Percentiles rank a stretch among this genome's conserved stretches.
Conservation (phyloP, 2,113 vertebrate genomes). For the Brienomyrus brachyistius region DNA sequence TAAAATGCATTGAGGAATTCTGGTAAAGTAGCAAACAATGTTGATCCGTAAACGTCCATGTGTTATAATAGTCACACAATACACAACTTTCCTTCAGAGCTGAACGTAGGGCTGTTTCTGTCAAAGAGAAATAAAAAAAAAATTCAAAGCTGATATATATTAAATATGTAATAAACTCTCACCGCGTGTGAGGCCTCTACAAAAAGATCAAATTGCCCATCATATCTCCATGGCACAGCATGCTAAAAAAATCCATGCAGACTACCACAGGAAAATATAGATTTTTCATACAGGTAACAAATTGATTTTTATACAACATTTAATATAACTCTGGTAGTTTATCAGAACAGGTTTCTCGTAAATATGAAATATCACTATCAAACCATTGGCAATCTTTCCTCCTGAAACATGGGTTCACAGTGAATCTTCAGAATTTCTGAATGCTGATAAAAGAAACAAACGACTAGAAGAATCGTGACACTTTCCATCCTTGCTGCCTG, state of each 20-base stretch:
- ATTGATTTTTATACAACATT: slow-evolving; percentile 66
- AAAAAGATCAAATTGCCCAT: slow-evolving; percentile 55
- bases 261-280: slow-evolving; percentile 53
- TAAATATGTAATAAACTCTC: slow-evolving; percentile 38
- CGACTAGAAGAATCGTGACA: slow-evolving; percentile 17
- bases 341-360: slow-evolving; percentile 62
- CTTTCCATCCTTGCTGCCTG: slow-evolving; percentile 46
- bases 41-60: background rate
- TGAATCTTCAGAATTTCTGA: slow-evolving; percentile 74
- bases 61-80: slow-evolving; percentile 87
- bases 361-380: slow-evolving; percentile 77
- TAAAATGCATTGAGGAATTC: background rate
- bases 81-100: slow-evolving; percentile 83
- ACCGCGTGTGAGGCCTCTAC: slow-evolving; percentile 47
- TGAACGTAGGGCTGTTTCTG: slow-evolving; percentile 88
- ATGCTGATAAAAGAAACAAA: slow-evolving; percentile 28
- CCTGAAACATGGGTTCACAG: slow-evolving; percentile 88
- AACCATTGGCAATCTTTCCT: slow-evolving; percentile 76
- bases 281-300: slow-evolving; percentile 63
- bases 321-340: slow-evolving; percentile 81
- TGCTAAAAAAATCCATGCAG: slow-evolving; percentile 54
- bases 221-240: slow-evolving; percentile 53
- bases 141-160: slow-evolving; percentile 62
- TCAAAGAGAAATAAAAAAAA: slow-evolving; percentile 67
- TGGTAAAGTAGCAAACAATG: background rate